A percentile compares a stretch with the other conserved stretches of the same genome.
Conservation (phyloP, 2,113 vertebrate genomes). For the crab-eating macaque (Macaca fascicularis) region DNA sequence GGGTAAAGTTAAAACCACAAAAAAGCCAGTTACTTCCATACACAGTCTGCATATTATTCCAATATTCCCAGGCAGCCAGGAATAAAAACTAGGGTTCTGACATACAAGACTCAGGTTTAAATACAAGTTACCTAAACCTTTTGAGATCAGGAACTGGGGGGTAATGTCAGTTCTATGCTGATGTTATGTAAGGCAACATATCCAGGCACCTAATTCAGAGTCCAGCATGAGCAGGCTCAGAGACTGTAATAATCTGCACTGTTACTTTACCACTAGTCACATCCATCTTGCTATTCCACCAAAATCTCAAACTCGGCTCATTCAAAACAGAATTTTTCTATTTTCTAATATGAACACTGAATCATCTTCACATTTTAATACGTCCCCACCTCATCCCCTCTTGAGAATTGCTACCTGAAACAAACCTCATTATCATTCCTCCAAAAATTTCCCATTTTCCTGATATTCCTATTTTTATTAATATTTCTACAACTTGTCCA, state of each 20-base stretch:
- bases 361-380: not conserved
- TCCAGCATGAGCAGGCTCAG: not conserved
- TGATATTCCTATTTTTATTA: not conserved
- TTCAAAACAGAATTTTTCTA: not conserved
- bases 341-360: not conserved
- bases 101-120: not conserved
- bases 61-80: not conserved
- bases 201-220: not conserved
- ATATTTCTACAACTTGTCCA: not conserved
- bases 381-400: not conserved
- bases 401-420: not conserved
- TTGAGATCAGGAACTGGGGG: not conserved
- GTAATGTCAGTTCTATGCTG: not conserved
- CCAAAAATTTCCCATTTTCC: not conserved
- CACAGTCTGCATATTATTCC: not conserved
- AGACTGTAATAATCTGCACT: not conserved
- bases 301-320: not conserved
- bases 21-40: not conserved
- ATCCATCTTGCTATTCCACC: not conserved
- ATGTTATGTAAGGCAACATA: not conserved
- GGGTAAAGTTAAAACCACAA: not conserved
- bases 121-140: not conserved
- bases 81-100: not conserved
- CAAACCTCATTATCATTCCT: not conserved
- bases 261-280: not conserved